Base-by-base conservation (phyloP, 2,113 vertebrate genomes). In the Platanista minor region DNA sequence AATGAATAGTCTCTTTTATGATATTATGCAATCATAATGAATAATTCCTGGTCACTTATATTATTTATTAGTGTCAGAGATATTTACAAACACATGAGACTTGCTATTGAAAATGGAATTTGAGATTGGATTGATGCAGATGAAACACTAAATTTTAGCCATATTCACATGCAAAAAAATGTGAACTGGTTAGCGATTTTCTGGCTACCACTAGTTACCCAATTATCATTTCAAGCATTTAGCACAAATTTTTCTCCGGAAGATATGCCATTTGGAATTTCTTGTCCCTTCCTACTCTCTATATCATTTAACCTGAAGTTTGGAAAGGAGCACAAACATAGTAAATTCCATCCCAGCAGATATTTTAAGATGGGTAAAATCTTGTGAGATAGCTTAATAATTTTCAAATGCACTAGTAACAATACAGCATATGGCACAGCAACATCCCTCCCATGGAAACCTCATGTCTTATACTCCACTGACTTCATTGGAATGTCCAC, bases 11-110 rank as follows among this genome's bases (percentile, higher is more conserved):
- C 17, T 84, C 15, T 21, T 59, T 74, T 39, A 90, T 61, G 14
- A 21, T 95, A 67, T 5, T 8, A 92, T 66, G 12, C 21, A 95
- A 52, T 49, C 84, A 66, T 46, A 87, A 67, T 89, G 21, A 88
- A 74, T 66, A 80, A 80, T 31, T 59, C 29, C 46, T 29, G 21
- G 11, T 77, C 29, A 49, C 54, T 91, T 20, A 61, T 52, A 8
- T 90, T 36, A 31, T 74, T 84, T 87, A 59, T 94, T 77, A 54
- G 57, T 77, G 29, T 33, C 9, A 7, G 36, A 62, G 46, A 36
- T 39, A 85, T 57, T 88, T 90, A 85, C n/a, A 97, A 95, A 72
- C 18, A 61, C 18, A 39, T 0, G 69, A 75, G 10, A 11, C n/a
- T 85, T 82, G 39, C 57, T 92, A 61, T 90, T 64, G 27, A 83